Conservation (phyloP, 2,888 invertebrate species). For the Chaetogeoica ovagalla region DNA sequence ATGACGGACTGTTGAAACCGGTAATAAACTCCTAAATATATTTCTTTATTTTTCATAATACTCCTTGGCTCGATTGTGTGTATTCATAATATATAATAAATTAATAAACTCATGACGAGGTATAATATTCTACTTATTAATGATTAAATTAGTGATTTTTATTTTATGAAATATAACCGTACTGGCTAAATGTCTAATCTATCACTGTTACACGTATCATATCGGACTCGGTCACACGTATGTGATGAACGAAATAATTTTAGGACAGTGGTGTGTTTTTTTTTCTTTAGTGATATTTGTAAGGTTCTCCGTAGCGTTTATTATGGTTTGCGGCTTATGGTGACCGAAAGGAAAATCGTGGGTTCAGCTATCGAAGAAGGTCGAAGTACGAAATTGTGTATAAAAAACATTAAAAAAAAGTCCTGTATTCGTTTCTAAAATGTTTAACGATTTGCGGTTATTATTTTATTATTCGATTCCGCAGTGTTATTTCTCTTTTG, state of each 20-base stretch:
- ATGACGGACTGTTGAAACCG: no score
- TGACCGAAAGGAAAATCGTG: slow-evolving; percentile 6
- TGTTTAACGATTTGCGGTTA: slow-evolving; percentile 14
- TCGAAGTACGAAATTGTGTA: not conserved
- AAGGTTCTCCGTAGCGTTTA: slow-evolving; percentile 7
- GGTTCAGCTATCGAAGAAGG: slow-evolving; percentile 15
- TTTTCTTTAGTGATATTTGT: not conserved
- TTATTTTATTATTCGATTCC: not conserved
- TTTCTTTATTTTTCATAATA: no score
- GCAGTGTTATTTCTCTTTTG: not conserved
- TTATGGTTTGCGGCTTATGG: not conserved
- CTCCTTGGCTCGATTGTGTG: no score
- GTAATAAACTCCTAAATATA: no score
- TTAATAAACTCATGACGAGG: no score
- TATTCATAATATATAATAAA: no score
- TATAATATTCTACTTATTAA: no score
- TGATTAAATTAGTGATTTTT: no score
- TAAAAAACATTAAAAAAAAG: not conserved
- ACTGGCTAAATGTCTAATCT: not conserved
- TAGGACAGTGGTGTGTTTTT: not conserved
- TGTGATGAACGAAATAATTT: slow-evolving; percentile 19
- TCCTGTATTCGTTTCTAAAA: not conserved
- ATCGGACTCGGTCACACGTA: not conserved
- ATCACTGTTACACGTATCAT: not conserved
- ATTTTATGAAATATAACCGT: no score